Conservation (phyloP, 2,888 invertebrate species). For the Pherbina coryleti region DNA sequence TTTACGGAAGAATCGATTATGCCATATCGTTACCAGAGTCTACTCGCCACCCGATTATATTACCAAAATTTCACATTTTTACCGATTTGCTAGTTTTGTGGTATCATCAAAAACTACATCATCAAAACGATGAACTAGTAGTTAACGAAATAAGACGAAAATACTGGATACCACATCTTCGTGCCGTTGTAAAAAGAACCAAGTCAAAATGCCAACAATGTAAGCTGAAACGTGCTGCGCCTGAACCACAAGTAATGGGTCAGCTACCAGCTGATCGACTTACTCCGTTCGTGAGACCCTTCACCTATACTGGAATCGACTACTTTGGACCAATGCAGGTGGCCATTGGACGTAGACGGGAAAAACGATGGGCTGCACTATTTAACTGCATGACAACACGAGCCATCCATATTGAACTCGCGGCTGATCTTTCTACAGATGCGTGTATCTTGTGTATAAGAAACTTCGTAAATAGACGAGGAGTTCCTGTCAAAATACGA, state of each 20-base stretch:
- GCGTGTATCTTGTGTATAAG: neutral
- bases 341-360: neutral
- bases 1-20: no score
- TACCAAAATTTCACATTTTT: neutral
- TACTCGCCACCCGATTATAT: no score
- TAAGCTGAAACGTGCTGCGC: neutral
- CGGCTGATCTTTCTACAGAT: constrained; percentile 3
- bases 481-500: constrained; percentile 17
- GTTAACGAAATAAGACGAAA: constrained; percentile 21
- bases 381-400: constrained; percentile 30
- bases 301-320: no score
- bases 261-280: no score
- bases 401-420: constrained; percentile 28
- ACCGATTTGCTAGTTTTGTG: no score
- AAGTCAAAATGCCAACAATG: neutral
- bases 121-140: constrained; percentile 25
- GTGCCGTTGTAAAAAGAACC: constrained; percentile 8
- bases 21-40: no score
- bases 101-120: no score
- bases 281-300: no score
- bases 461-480: no score
- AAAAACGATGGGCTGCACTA: constrained; percentile 37
- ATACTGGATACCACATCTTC: constrained; percentile 22
- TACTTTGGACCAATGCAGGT: no score
- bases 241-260: constrained; percentile 38